A percentile compares a stretch with the other conserved stretches of the same genome.
Evolutionary conservation across 2,797 vertebrate species (phyloP).

Genomic region (Hyperoplus lanceolatus): DNA sequence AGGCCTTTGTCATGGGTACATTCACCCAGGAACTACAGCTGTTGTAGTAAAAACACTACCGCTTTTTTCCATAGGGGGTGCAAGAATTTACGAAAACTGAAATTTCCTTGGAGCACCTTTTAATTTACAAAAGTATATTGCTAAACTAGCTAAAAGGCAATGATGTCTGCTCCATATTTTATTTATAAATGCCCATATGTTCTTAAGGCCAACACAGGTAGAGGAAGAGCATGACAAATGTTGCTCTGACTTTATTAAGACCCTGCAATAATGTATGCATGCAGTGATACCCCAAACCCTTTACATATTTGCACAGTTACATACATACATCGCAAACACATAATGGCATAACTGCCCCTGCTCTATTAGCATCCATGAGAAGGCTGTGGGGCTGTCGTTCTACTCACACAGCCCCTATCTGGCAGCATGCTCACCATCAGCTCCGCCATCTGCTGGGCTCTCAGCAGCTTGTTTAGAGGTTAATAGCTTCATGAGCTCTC

Average conservation of each 20-base stretch:
- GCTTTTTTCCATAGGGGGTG: no score
- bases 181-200: not conserved
- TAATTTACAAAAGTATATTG: not conserved
- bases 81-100: no score
- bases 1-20: no score
- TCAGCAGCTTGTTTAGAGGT: conserved; percentile 85
- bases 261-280: conserved; percentile 18
- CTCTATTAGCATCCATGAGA: conserved; percentile 60
- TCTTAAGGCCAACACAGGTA: not conserved
- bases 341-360: conserved; percentile 37
- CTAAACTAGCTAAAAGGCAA: not conserved
- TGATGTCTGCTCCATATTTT: not conserved
- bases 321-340: conserved; percentile 58
- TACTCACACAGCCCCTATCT: conserved; percentile 69
- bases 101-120: not conserved
- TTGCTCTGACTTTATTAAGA: not conserved
- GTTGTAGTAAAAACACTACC: not conserved
- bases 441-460: conserved; percentile 80
- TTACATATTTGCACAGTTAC: conserved; percentile 32
- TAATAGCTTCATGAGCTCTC: conserved; percentile 84
- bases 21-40: no score
- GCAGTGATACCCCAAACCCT: conserved; percentile 8
- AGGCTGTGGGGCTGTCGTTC: conserved; percentile 55
- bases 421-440: conserved; percentile 76
- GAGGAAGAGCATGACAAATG: not conserved